Evolutionary conservation across 1,140 invertebrate genomes (phyloP), one percentile per base, ranked within the genome.

Genomic region (Drosophila ambigua): DNA sequence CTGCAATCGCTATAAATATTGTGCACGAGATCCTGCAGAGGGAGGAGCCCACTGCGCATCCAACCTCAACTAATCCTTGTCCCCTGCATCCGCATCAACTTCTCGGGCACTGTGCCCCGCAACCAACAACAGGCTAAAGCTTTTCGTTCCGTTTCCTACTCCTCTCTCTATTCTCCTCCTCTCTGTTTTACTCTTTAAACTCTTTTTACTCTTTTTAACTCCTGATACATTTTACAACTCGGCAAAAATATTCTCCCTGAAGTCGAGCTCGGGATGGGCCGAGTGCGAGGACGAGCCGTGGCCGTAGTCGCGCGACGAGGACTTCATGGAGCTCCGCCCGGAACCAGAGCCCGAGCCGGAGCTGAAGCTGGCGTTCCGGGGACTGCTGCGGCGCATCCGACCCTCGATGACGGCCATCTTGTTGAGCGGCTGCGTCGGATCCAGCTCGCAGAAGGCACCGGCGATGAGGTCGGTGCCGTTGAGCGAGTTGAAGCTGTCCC

Each of bases 231-330:
- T 3, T 91, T 87, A 91, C 49, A 91, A 72, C 59, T 91, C 90
- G 7, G 90, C 90, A 20, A 91, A 91, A 6, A 91, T 90, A 43
- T 91, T 91, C 71, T 91, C 90, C 85, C 90, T 89, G 15, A 91
- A 91, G 35, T 91, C 90, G 46, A 91, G 53, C 43, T 91, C 90
- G 20, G 90, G 90, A 78, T 91, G 90, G 13, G 88, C 83, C 16
- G 90, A 91, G 23, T 91, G 90, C 7, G 75, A 39, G 4, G 90
- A 90, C 0, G 90, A 90, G 24, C 80, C 74, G 20, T 91, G 85
- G 0, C 83, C 85, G 28, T 87, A 80, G 45, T 92, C 90, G 9
- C 89, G 72, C n/a, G 91, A 92, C 4, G 72, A 75, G 15, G 72
- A 75, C 66, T 92, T 92, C 59, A 91, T 79, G 8, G 91, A 92